Base-by-base conservation (phyloP, 2,113 vertebrate species). In the Azemiops feae region DNA sequence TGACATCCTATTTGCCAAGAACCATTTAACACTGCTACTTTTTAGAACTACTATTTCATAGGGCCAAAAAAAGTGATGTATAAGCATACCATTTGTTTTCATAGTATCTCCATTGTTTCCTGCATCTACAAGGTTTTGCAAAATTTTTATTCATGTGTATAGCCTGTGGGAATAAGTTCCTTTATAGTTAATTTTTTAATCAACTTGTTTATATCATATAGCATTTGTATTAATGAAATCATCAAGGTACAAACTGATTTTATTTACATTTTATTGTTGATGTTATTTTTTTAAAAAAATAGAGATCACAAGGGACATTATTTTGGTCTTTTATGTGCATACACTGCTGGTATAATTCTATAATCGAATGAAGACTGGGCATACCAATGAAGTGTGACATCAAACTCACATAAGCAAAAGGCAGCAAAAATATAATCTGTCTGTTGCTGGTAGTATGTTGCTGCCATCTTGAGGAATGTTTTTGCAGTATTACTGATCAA, bases 181-280 rank as follows among this genome's bases (percentile, higher is more conserved):
- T 87, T 43, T 93, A n/a, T 60, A 47, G 30, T 12, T 52, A 52
- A 45, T 90, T 93, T 93, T 47, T 86, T 93, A 52, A 93, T 90
- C n/a, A 90, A 8, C 55, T 93, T 87, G 45, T 16, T 43, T 81
- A 81, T 20, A 81, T 81, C 74, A 60, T 58, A 60, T 50, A 90
- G 30, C 45, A 90, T 93, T 93, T 55, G 87, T n/a, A 89, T 92
- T 92, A 89, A 93, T 90, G 85, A 93, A 87, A 81, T 64, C 47
- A 93, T 93, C 81, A 90, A 81, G 55, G 89, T 64, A 86, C 81
- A 90, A 93, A 93, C 74, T 55, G 92, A 60, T 93, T 89, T 93
- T 90, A 90, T 90, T 86, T 90, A 58, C 90, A 81, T 23, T 90
- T 52, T 55, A 64, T 64, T 43, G 18, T 90, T 60, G 89, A 60